phyloP scores from a whole-genome alignment of 2,113 vertebrate genomes.

The Triplophysa dalaica region DNA sequence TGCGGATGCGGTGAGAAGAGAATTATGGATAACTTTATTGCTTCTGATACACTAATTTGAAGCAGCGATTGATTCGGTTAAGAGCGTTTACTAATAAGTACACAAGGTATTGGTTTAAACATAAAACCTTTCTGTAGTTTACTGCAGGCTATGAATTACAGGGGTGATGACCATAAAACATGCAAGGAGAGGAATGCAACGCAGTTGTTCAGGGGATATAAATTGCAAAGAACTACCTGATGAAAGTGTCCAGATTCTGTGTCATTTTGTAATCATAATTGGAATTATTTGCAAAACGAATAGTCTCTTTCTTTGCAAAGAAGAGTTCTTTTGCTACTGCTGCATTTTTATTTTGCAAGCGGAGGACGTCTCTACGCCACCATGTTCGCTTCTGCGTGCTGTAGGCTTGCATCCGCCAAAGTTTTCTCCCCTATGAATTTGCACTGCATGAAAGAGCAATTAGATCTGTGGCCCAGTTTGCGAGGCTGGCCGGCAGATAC shows the following conservation, averaged over 20 bases:
- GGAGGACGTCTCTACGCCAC: conserved; percentile 12
- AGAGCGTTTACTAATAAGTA: conserved; percentile 23
- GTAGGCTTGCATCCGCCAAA: conserved; percentile 11
- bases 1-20: not conserved
- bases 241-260: not conserved
- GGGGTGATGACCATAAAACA: not conserved
- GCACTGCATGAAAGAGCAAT: conserved; percentile 50
- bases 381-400: conserved; percentile 18
- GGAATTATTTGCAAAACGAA: not conserved
- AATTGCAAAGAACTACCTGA: not conserved
- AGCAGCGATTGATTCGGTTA: conserved; percentile 33
- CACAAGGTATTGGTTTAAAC: conserved; percentile 29
- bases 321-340: conserved; percentile 12
- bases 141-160: conserved; percentile 10
- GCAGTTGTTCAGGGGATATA: conserved; percentile 2
- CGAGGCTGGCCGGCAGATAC: conserved; percentile 24
- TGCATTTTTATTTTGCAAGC: conserved; percentile 34
- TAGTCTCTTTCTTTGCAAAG: conserved; percentile 4
- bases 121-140: conserved; percentile 26
- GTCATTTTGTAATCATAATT: not conserved
- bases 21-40: conserved; percentile 39
- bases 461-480: conserved; percentile 48
- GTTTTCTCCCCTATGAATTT: conserved; percentile 25
- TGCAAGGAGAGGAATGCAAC: not conserved
- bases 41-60: conserved; percentile 42